Evolutionary conservation across 2,113 vertebrate genomes (phyloP), one percentile per base, ranked within the genome.

Genomic region (Athene cunicularia): DNA sequence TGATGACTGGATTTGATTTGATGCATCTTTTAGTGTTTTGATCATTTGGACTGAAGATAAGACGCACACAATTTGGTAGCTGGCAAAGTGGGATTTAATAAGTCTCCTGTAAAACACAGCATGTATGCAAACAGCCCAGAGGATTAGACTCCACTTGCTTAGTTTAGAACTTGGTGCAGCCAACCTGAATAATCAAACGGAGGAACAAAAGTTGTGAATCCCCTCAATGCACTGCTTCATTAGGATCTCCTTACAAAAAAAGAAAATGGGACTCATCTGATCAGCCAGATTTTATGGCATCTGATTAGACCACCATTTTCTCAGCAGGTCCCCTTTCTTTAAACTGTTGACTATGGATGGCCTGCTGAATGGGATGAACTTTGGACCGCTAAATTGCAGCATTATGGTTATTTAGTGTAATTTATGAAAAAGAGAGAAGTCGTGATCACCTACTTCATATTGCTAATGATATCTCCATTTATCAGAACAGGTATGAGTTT

Each of bases 291-390:
- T 99, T 98, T 99, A 98, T 97, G 98, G 99, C 98, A 99, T 99
- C 99, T 99, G 99, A 99, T 99, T 99, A 99, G 99, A 98, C 99
- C 98, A 99, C 98, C 99, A 99, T 99, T 99, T 99, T 99, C 99
- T 99, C 99, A 99, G 99, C 99, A 98, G 99, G 99, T 98, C 98
- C 96, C 98, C 98, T 98, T 98, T 98, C 99, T 99, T 99, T 99
- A 99, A 99, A 99, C 99, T 99, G 98, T 99, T 99, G 99, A 99
- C 99, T 99, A 99, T 99, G 98, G 99, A 99, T 98, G 98, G 98
- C 96, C 98, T 97, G 98, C 98, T 98, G 98, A 99, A 98, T 98
- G 99, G 99, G 99, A 99, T 98, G 99, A 99, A 98, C 98, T 99
- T 98, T 98, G 98, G 98, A 99, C 99, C 84, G 98, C 98, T 99